These are phyloP conservation scores for Hyles euphorbiae DNA, from an alignment of 1,140 invertebrate species.

Conservation along the genomic window DNA sequence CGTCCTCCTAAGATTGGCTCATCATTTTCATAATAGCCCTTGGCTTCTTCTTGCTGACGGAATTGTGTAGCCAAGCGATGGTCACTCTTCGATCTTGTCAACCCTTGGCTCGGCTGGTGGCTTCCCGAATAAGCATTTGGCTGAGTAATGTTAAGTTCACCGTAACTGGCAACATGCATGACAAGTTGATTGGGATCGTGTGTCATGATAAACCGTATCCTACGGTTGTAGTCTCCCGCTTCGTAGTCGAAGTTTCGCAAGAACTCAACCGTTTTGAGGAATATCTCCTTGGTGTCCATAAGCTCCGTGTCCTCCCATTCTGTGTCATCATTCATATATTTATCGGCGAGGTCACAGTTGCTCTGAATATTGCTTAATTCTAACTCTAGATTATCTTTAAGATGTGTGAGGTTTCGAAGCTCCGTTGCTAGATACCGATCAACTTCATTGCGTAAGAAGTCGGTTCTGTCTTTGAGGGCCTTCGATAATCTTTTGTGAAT, in stretches of 20 bases:
- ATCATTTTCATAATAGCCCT: slow-evolving; percentile 75
- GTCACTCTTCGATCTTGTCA: slow-evolving; percentile 95
- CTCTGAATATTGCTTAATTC: slow-evolving; percentile 95
- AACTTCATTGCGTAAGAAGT: slow-evolving; percentile 90
- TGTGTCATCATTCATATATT: slow-evolving; percentile 90
- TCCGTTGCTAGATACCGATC: slow-evolving; percentile 91
- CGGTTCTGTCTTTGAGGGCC: slow-evolving; percentile 93
- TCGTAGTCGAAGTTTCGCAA: slow-evolving; percentile 95
- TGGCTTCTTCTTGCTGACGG: slow-evolving; percentile 87
- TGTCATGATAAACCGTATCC: slow-evolving; percentile 89
- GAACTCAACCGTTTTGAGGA: slow-evolving; percentile 95
- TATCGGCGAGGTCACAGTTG: slow-evolving; percentile 97
- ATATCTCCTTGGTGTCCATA: slow-evolving; percentile 96
- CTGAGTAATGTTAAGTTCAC: slow-evolving; percentile 88
- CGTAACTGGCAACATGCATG: slow-evolving; percentile 88
- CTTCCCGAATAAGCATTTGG: slow-evolving; percentile 75
- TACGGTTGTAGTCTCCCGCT: slow-evolving; percentile 89
- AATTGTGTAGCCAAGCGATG: slow-evolving; percentile 93
- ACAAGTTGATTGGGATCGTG: slow-evolving; percentile 94
- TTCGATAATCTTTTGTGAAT: slow-evolving; percentile 92
- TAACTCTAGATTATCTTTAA: slow-evolving; percentile 95
- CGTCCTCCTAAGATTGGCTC: slow-evolving; percentile 81
- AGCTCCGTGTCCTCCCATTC: slow-evolving; percentile 92
- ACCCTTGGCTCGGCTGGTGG: slow-evolving; percentile 81
- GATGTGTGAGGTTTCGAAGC: slow-evolving; percentile 85